Percentiles rank a stretch among this genome's conserved stretches.
phyloP scores from a whole-genome alignment of 2,113 vertebrate genomes.

The Hippocampus guttulatus region DNA sequence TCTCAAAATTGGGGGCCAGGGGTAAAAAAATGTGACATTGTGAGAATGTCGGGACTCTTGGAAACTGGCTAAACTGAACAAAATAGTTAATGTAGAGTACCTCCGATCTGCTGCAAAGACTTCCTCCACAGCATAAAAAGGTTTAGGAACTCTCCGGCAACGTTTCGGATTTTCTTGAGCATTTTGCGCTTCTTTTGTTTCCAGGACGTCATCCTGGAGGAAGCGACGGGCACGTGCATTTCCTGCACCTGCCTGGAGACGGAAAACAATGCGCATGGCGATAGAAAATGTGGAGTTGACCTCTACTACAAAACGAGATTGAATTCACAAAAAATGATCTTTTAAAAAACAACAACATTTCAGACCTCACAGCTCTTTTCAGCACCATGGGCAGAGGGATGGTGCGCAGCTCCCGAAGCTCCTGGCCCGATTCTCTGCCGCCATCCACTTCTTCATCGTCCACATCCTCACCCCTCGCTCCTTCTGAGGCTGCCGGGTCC shows the following conservation, averaged over 20 bases:
- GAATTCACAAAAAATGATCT: too few relatives aligned
- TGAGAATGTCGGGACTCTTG: not conserved
- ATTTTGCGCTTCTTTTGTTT: constrained; percentile 41
- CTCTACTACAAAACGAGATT: too few relatives aligned
- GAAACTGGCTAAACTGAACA: not conserved
- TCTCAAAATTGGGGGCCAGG: too few relatives aligned
- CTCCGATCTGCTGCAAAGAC: constrained; percentile 72
- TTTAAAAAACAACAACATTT: not conserved
- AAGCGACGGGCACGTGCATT: constrained; percentile 53
- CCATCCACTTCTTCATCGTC: constrained; percentile 7
- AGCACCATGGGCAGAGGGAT: constrained; percentile 57
- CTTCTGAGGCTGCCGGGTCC: constrained; percentile 8
- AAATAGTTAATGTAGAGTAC: constrained; percentile 34
- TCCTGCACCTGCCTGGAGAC: constrained; percentile 66
- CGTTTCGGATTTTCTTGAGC: constrained; percentile 38
- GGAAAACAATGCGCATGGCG: not conserved
- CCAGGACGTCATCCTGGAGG: constrained; percentile 61
- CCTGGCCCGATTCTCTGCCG: constrained; percentile 2
- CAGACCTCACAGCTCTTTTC: constrained; percentile 66
- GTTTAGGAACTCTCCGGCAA: constrained; percentile 23
- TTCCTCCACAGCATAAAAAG: constrained; percentile 67
- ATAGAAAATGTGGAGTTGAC: too few relatives aligned
- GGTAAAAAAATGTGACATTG: not conserved
- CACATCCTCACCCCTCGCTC: constrained; percentile 29
- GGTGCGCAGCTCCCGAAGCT: constrained; percentile 46